phyloP scores from a whole-genome alignment of 2,797 vertebrate species.

The Parauchenoglanis punctatus region DNA sequence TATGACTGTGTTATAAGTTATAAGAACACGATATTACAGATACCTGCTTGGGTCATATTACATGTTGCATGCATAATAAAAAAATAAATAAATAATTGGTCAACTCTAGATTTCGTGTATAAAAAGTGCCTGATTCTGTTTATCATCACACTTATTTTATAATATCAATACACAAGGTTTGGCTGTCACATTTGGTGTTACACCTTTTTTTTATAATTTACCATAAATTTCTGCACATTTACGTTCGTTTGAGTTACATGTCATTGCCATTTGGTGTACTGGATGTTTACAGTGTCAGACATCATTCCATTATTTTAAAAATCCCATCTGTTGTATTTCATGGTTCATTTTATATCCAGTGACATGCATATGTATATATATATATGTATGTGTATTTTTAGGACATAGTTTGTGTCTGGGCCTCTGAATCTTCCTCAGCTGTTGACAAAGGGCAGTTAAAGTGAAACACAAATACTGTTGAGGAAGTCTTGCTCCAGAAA shows the following conservation, averaged over 20 bases:
- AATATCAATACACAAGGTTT: neutral
- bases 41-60: neutral
- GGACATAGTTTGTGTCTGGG: neutral
- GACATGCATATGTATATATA: neutral
- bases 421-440: slow-evolving; percentile 11
- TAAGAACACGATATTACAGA: neutral
- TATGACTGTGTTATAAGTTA: neutral
- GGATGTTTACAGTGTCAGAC: neutral
- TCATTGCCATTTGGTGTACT: neutral
- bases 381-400: neutral
- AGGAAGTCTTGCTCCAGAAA: slow-evolving; percentile 46
- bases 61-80: neutral
- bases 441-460: slow-evolving; percentile 20
- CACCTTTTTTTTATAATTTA: neutral
- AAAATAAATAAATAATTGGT: neutral
- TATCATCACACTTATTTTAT: neutral
- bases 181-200: neutral
- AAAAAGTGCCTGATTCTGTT: neutral
- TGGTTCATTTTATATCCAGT: slow-evolving; percentile 1
- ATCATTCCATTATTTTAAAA: neutral
- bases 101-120: neutral
- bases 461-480: slow-evolving; percentile 33
- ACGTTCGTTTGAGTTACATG: neutral
- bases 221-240: neutral
- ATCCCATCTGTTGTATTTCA: neutral